Evolutionary conservation across 1,140 invertebrate genomes (phyloP), one percentile per base, ranked within the genome.

Genomic region (Triops longicaudatus): DNA sequence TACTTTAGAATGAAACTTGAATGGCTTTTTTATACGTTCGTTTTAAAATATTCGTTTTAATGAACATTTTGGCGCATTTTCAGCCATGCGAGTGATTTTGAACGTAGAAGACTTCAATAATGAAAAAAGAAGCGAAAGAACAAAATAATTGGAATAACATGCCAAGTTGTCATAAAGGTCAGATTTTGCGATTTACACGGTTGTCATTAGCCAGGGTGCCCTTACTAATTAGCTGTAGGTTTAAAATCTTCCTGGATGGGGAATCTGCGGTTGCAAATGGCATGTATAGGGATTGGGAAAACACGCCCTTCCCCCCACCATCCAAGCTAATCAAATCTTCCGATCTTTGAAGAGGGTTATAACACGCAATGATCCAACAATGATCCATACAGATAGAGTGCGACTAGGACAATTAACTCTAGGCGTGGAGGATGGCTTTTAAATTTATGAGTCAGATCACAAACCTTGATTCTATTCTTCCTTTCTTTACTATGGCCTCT

Each of bases 381-480:
- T 63, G 50, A 22, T 22, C 50, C 14, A 63, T n/a, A 17, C 50
- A n/a, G 50, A 63, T n/a, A 63, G 17, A n/a, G 50, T 63, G 14
- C 6, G 17, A n/a, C 50, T 17, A 22, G 3, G 22, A 63, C 50
- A 63, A 63, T 63, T 63, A 63, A 63, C 14, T 9, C 50, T 37
- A 63, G 50, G 50, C 50, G 50, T 17, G 22, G 50, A 63, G 17
- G 50, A 63, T 63, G 50, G 50, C 50, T 63, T n/a, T 63, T 22
- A 63, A 63, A 63, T 63, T 63, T 63, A 63, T 14, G 50, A 63
- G 14, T 63, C 50, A 63, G 50, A 63, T 63, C 50, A 63, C 50
- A 63, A 63, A 63, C 50, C 17, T 63, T 63, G 50, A 63, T 63
- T 63, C 17, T 22, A n/a, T 22, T 63, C 14, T 63, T 22, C 50